Base-by-base conservation (phyloP, 2,797 vertebrate species). In the Sphenopsis melanotis region DNA sequence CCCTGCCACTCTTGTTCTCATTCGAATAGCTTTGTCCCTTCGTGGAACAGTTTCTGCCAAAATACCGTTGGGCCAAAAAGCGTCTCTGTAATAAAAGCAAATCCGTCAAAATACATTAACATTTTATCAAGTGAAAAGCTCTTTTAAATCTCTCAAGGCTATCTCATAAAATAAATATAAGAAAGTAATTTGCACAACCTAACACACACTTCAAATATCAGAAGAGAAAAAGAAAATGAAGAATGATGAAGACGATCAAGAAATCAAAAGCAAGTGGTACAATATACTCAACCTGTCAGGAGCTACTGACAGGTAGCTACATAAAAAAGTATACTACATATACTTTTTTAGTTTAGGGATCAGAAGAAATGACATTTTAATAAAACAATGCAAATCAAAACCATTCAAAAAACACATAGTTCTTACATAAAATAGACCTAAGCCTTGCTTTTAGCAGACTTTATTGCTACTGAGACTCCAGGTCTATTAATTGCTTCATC, bases 1-100 rank as follows among this genome's bases (percentile, higher is more conserved):
- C 89, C 99, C 99, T 65, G 99, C 99, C 64, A 99, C 98, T 97
- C 99, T 98, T 49, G 99, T 99, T 97, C 99, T 98, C 99, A 99
- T 99, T 96, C 99, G 98, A 91, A 99, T 98, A 97, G 96, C 98
- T 97, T 99, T 99, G 97, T 99, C 99, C 96, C 99, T 98, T 71
- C 97, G 98, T 9, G 99, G 99, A 57, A 98, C 97, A n/a, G 98
- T 97, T 96, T 99, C 99, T 29, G 99, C 99, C 97, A 99, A 98
- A 97, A 99, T 99, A 53, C 99, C 99, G 0, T 99, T 99, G 55
- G 99, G 99, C 99, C 99, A 99, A 97, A 99, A 99, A 42, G 99
- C 99, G 86, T 99, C 99, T 98, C 99, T 99, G 96, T 78, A 97
- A 96, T 52, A 97, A 93, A 96, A 84, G 79, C 15, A 95, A 68